Evolutionary conservation across 1,140 invertebrate genomes (phyloP), one percentile per base, ranked within the genome.

Genomic region (Ylistrum balloti): DNA sequence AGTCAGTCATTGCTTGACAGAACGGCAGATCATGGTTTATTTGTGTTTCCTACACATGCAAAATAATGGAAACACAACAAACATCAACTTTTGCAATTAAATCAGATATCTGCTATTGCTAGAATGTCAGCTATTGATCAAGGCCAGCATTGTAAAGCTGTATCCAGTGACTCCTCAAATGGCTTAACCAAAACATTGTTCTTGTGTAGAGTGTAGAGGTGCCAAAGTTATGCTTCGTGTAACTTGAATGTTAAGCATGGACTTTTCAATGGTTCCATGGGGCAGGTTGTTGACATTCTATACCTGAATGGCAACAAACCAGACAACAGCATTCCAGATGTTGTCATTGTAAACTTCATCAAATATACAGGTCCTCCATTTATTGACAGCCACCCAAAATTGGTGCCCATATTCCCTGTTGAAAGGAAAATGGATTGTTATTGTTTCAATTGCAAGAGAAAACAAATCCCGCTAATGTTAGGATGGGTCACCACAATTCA

Each of bases 401-500:
- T 88, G 88, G 89, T 91, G 56, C 90, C 92, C n/a, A 48, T 93
- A 87, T 22, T 86, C 28, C 89, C 91, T 28, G 38, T 92, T 74
- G 86, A 92, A 88, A 33, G 92, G 20, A 90, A 85, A 88, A 15
- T 93, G 10, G 91, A 91, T 9, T 92, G 90, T 86, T 33, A 0
- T 56, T 91, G 90, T 48, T 28, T 87, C 88, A 20, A 17, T 0
- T 93, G 92, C 33, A 91, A 89, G 86, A 85, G 89, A 32, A 91
- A 41, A 35, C 93, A 93, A 90, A 86, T 93, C 86, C 92, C 92
- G 22, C 74, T 93, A n/a, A 28, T 89, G 5, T 86, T 93, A 33
- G 90, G 92, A 0, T 93, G 92, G 91, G 91, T 35, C 9, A 89
- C 89, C 45, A 93, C 93, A 28, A 93, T 93, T 38, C 93, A 93